Evolutionary conservation across 2,888 invertebrate species (phyloP), one percentile per base, ranked within the genome.

Genomic region (Xanthia icteritia): DNA sequence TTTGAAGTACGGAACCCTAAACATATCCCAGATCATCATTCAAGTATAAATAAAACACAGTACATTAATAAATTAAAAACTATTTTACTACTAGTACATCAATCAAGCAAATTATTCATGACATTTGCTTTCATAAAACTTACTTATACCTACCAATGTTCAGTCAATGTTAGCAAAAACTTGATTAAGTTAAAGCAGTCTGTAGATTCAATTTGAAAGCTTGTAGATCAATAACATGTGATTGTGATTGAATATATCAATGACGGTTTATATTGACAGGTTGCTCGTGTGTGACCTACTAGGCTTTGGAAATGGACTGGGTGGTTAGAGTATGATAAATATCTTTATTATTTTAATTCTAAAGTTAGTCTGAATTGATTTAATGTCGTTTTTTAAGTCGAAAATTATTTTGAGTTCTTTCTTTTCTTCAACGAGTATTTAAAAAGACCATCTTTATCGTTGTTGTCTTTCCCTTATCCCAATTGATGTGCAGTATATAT

Each of bases 191-290:
- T 51, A 76, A 73, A 77, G 48, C 83, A 54, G 58, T 31, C 58
- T 63, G 60, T 81, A 80, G 77, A 86, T 86, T 88, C 73, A 76
- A 88, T 77, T 81, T 82, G 71, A 84, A 80, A 88, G 83, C 86
- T 82, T 45, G 69, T 61, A 77, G 58, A 85, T 82, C 73, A 85
- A 82, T 69, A 66, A 56, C 31, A 60, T 11, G 54, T 39, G 82
- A 68, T 64, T 15, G 54, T 31, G 83, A 71, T 72, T 74, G 73
- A 74, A 82, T 76, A 84, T 84, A 60, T 82, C 68, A 84, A 81
- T 84, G 76, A 56, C 70, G 60, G 36, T 81, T 84, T 64, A 76
- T 11, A 81, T 68, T 84, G 81, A 81, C 85, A 68, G 63, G 64
- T 72, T 42, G 36, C 27, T 69, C 42, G 31, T 80, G 42, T 75